These are phyloP conservation scores for Lepidotrigona ventralis DNA, from an alignment of 1,140 invertebrate species.

Conservation along the genomic window DNA sequence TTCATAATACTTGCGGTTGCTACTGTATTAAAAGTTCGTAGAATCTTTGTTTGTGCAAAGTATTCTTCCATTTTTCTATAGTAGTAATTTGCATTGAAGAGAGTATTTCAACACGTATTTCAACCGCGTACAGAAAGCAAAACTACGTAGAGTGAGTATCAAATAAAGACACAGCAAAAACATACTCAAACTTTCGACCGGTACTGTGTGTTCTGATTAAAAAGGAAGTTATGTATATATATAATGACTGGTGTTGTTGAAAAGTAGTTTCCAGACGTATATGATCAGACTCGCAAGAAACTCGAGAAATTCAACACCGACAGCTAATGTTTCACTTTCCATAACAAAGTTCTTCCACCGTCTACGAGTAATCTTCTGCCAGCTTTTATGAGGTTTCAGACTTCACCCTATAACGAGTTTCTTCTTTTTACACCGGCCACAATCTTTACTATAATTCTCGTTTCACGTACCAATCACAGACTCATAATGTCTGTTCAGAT, in stretches of 20 bases:
- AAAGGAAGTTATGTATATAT: too few relatives aligned
- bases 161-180: too few relatives aligned
- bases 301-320: slow-evolving; percentile 6
- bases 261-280: not conserved
- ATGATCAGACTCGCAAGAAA: not conserved
- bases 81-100: too few relatives aligned
- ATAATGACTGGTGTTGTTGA: not conserved
- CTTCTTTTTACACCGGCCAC: not conserved
- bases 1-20: too few relatives aligned
- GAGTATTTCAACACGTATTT: too few relatives aligned
- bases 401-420: not conserved
- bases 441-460: not conserved
- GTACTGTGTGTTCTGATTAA: too few relatives aligned
- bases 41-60: too few relatives aligned
- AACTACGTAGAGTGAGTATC: too few relatives aligned
- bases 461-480: not conserved
- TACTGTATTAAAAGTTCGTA: too few relatives aligned
- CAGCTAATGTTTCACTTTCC: not conserved
- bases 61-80: too few relatives aligned
- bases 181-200: too few relatives aligned
- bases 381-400: not conserved
- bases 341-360: not conserved
- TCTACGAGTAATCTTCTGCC: not conserved
- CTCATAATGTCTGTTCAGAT: not conserved
- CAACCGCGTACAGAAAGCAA: too few relatives aligned